Base-by-base conservation (phyloP, 2,888 invertebrate species). In the Boloria selene region DNA sequence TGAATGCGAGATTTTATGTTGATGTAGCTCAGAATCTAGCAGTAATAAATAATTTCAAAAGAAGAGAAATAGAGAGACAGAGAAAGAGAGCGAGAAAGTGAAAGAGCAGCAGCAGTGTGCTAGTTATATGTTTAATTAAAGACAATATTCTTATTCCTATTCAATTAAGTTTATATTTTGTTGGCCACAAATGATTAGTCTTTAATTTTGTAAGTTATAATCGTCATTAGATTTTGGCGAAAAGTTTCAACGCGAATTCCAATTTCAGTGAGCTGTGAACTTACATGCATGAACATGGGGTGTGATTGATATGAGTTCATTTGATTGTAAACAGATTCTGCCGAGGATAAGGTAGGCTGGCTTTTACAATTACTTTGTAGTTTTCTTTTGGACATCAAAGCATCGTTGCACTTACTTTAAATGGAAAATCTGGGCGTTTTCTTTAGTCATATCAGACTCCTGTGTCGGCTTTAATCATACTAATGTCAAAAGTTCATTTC, bases 381-480 rank as follows among this genome's bases (percentile, higher is more conserved):
- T 61, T 64, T 68, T 61, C 61, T 64, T 68, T 68, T 61, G 53
- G 67, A 61, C 61, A 56, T 66, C 64, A 69, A 67, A 67, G 65
- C 64, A 53, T 50, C 47, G 58, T 59, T 52, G 69, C 69, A 69
- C 69, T 69, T 69, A 69, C 59, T 66, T 64, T 63, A 61, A 69
- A 69, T 69, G 66, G 63, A 51, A 69, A 63, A 38, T 60, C 69
- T 66, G 55, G 54, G 65, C 49, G 59, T 65, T 63, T 61, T 63
- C 60, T 62, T 66, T 59, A 66, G 51, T 63, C 55, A 52, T 52
- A 59, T 44, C 51, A 13, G 52, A 52, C 58, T 66, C 55, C 59
- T 65, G 55, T 63, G 63, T 63, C 47, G 44, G 56, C 63, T 66
- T 65, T 66, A 69, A 69, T 69, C 66, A 58, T 60, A 69, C 52